phyloP scores from a whole-genome alignment of 2,888 invertebrate species.

The Epirrita christyi region DNA sequence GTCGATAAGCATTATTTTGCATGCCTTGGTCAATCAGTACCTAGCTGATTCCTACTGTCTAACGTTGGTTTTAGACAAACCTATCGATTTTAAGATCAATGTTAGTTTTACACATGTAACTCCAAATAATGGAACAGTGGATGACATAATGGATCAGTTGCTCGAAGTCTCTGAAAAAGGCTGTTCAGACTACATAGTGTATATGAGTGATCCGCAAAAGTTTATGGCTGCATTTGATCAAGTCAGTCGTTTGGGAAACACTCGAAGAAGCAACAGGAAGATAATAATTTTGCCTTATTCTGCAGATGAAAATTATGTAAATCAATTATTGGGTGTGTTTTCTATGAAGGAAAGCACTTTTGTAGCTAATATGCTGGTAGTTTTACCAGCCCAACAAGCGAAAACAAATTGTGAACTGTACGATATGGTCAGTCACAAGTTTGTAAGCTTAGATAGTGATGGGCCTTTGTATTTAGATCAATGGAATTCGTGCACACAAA shows the following conservation, averaged over 20 bases:
- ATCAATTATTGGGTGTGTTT: conserved; percentile 51
- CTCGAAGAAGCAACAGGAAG: conserved; percentile 74
- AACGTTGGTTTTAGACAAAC: conserved; percentile 60
- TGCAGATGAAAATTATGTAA: conserved; percentile 34
- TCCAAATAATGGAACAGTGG: conserved; percentile 42
- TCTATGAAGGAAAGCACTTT: conserved; percentile 59
- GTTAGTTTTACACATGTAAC: conserved; percentile 51
- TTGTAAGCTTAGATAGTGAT: conserved; percentile 58
- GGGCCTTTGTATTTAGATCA: conserved; percentile 62
- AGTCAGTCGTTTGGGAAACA: conserved; percentile 61
- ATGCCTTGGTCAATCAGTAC: conserved; percentile 58
- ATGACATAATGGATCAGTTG: conserved; percentile 51
- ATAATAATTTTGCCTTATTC: conserved; percentile 66
- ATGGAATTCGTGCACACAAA: conserved; percentile 67
- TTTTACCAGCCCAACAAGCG: conserved; percentile 45
- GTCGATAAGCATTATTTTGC: conserved; percentile 64
- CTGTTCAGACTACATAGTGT: conserved; percentile 77
- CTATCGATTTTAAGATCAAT: conserved; percentile 46
- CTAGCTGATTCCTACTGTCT: conserved; percentile 63
- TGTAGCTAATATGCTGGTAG: conserved; percentile 65
- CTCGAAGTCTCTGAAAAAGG: conserved; percentile 69
- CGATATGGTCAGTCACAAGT: conserved; percentile 73
- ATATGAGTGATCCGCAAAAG: conserved; percentile 57
- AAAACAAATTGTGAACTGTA: conserved; percentile 49
- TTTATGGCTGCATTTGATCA: conserved; percentile 71